Evolutionary conservation across 2,888 invertebrate genomes (phyloP), one percentile per base, ranked within the genome.

Genomic region (Psylliodes chrysocephalus): DNA sequence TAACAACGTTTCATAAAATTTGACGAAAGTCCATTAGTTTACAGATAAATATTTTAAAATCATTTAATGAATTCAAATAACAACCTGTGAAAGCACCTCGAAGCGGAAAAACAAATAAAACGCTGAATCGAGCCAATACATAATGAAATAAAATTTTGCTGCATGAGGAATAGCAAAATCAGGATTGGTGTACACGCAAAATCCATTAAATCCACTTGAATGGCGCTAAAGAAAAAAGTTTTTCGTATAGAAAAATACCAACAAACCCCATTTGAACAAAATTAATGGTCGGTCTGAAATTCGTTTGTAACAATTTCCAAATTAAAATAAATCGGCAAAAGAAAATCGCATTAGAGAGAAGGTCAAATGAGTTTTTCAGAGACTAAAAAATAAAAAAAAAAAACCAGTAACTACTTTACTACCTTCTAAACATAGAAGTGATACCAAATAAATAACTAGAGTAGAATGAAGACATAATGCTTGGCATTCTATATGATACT

Each of bases 301-400:
- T 59, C 62, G 66, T 68, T 63, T 65, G 63, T 64, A 66, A 56
- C 68, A 64, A 70, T 68, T 69, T 64, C 63, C 63, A 69, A 70
- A 70, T 74, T 70, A 68, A 70, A 73, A 69, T 73, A 71, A 73
- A 74, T 72, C 67, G 71, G 63, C 64, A 59, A 70, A 66, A 67
- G 71, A 69, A 68, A 73, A 69, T 67, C 70, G 57, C 71, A 70
- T 69, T 71, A 71, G 71, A 72, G 67, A 67, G 64, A 64, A 61
- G 64, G 67, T 67, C 68, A 66, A 71, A 73, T 71, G 69, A 70
- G 64, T 67, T 65, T 65, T 61, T 60, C 56, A 42, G 56, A 68
- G 70, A 71, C 69, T 70, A 57, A 60, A 56, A 67, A 64, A 71
- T 22, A 22, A n/a, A n/a, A n/a, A n/a, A n/a, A n/a, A n/a, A n/a